Base-by-base conservation (phyloP, 2,888 invertebrate species). In the Blastobasis lacticolella region DNA sequence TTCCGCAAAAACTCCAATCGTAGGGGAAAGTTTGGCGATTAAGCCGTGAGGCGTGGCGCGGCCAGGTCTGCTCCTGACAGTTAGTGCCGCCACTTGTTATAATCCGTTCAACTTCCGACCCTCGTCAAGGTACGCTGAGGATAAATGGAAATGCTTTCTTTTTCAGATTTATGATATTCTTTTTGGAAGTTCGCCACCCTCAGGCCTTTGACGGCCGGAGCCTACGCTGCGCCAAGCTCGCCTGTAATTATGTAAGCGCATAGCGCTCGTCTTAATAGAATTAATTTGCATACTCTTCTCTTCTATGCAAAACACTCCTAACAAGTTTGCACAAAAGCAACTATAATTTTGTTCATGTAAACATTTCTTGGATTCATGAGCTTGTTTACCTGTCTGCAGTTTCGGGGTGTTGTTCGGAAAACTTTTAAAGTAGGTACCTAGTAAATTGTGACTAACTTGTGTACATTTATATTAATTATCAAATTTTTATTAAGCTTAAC, bases 41-140 rank as follows among this genome's bases (percentile, higher is more conserved):
- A 87, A 87, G 84, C 81, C 81, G 73, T 77, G 81, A 84, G 86
- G 79, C 85, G 85, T 81, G 83, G 82, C 71, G 62, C 63, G 76
- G 82, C 77, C 86, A 83, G 84, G 83, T 77, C 84, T 88, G 87
- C 67, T 73, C 72, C 71, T 78, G 87, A 86, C 87, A 88, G 85
- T 85, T 85, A 86, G 84, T 85, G 82, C 84, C 73, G 76, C 83
- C 84, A 84, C 85, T 86, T 84, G 81, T 83, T 86, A 86, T 86
- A 86, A 85, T 85, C 81, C 79, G 81, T 81, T 79, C 72, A 86
- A 88, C 83, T 87, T 86, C 79, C 75, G 78, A 84, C 86, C 87
- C 85, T 82, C 82, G 83, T 86, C 81, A 85, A 86, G 86, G 86
- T 86, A 78, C 68, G 72, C 73, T 64, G 70, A 70, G 76, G 78